A percentile compares a stretch with the other conserved stretches of the same genome.
Evolutionary conservation across 2,113 vertebrate genomes (phyloP).

Genomic region (Dasyornis broadbenti): DNA sequence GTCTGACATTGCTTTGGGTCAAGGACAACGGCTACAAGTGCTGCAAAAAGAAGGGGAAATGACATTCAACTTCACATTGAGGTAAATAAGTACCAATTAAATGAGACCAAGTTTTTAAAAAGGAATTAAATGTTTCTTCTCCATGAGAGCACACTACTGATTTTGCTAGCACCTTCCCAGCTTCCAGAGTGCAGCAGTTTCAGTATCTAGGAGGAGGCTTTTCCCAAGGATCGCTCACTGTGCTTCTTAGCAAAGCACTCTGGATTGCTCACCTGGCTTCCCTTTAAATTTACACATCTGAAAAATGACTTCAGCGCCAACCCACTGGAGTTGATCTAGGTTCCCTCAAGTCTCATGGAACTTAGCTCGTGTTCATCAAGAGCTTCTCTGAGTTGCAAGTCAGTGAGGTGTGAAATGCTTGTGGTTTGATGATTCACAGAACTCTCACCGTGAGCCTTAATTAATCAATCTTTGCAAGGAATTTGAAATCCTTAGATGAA

Average conservation of each 20-base stretch:
- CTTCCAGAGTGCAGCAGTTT: not conserved
- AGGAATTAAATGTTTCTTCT: not conserved
- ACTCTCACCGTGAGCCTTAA: constrained; percentile 58
- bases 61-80: not conserved
- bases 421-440: constrained; percentile 65
- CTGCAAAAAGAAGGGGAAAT: not conserved
- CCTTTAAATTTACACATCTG: constrained; percentile 52
- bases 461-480: constrained; percentile 64
- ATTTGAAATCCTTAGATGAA: constrained; percentile 64
- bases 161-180: not conserved
- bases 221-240: not conserved
- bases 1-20: not conserved
- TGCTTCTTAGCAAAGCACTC: not conserved
- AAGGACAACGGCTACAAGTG: not conserved
- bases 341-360: constrained; percentile 61
- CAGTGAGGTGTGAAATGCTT: constrained; percentile 68
- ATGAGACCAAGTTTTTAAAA: not conserved
- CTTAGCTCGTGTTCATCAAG: constrained; percentile 50
- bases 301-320: constrained; percentile 44
- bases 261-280: constrained; percentile 43
- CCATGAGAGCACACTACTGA: not conserved
- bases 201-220: not conserved
- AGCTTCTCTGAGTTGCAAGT: constrained; percentile 63
- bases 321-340: constrained; percentile 49
- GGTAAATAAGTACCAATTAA: not conserved